These are phyloP conservation scores for Chorisops tibialis DNA, from an alignment of 2,888 invertebrate species.

Conservation along the genomic window DNA sequence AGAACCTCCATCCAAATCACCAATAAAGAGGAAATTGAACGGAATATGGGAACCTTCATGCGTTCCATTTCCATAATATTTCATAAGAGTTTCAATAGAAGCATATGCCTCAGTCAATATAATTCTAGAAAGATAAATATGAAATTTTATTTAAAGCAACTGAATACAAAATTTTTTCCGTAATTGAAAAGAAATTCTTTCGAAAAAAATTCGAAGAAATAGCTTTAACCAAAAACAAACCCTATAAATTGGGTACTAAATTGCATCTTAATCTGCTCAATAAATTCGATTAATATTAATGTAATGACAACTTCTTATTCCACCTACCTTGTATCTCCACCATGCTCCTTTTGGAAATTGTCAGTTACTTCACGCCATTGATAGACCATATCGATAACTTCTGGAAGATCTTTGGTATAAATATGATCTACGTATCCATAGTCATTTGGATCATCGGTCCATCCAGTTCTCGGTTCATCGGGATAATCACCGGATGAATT, in stretches of 20 bases:
- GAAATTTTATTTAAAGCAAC: neutral
- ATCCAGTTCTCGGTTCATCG: conserved; percentile 56
- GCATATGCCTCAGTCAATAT: conserved; percentile 65
- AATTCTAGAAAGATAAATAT: conserved; percentile 43
- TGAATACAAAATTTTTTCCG: neutral
- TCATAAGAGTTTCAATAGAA: conserved; percentile 53
- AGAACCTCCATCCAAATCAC: conserved; percentile 55
- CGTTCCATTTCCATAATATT: conserved; percentile 58
- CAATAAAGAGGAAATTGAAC: conserved; percentile 64
- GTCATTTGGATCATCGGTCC: conserved; percentile 51
- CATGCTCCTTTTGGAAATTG: conserved; percentile 51
- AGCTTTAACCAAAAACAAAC: too few relatives aligned
- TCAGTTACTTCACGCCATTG: conserved; percentile 65
- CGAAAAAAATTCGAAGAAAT: too few relatives aligned
- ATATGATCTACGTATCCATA: conserved; percentile 59
- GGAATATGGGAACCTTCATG: conserved; percentile 59
- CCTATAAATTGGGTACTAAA: too few relatives aligned
- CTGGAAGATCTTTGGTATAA: conserved; percentile 60
- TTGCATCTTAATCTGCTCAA: too few relatives aligned
- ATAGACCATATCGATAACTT: conserved; percentile 64
- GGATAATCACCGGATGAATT: conserved; percentile 41
- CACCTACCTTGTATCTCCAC: conserved; percentile 44
- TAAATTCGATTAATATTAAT: too few relatives aligned
- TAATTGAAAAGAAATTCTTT: too few relatives aligned
- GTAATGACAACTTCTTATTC: too few relatives aligned